Evolutionary conservation across 2,888 invertebrate genomes (phyloP).

Genomic region (Agrochola litura): DNA sequence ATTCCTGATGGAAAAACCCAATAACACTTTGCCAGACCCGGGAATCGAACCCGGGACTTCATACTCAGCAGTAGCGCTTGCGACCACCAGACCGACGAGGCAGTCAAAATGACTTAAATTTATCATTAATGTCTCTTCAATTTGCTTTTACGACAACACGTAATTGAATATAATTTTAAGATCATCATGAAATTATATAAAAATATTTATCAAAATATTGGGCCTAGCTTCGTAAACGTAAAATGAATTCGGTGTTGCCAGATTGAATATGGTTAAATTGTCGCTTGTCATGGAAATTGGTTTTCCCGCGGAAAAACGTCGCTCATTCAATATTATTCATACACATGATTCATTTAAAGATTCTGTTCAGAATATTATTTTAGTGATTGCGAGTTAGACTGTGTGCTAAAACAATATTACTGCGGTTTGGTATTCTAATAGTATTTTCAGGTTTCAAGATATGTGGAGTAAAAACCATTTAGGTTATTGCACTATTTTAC

Average conservation of each 20-base stretch:
- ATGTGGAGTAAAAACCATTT: not conserved
- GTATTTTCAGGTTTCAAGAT: not conserved
- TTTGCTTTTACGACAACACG: conserved; percentile 19
- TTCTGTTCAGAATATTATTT: conserved; percentile 30
- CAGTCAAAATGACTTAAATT: not conserved
- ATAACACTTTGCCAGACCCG: too few species aligned
- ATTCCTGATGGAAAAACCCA: too few species aligned
- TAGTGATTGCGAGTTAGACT: conserved; percentile 14
- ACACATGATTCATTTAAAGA: conserved; percentile 49
- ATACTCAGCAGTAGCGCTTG: too few species aligned
- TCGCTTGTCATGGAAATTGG: conserved; percentile 65
- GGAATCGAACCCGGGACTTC: too few species aligned
- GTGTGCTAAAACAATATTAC: not conserved
- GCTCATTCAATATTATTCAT: conserved; percentile 46
- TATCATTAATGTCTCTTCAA: not conserved
- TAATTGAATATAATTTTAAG: conserved; percentile 32
- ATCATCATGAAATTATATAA: conserved; percentile 21
- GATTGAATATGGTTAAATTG: conserved; percentile 60
- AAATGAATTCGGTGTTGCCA: conserved; percentile 53
- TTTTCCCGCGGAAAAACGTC: conserved; percentile 44
- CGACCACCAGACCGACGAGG: too few species aligned
- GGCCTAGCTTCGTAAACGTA: conserved; percentile 24
- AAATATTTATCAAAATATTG: conserved; percentile 43
- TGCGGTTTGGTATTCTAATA: not conserved
- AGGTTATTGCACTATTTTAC: not conserved